These are phyloP conservation scores for Remorina albescens DNA, from an alignment of 2,797 vertebrate species.

Conservation along the genomic window DNA sequence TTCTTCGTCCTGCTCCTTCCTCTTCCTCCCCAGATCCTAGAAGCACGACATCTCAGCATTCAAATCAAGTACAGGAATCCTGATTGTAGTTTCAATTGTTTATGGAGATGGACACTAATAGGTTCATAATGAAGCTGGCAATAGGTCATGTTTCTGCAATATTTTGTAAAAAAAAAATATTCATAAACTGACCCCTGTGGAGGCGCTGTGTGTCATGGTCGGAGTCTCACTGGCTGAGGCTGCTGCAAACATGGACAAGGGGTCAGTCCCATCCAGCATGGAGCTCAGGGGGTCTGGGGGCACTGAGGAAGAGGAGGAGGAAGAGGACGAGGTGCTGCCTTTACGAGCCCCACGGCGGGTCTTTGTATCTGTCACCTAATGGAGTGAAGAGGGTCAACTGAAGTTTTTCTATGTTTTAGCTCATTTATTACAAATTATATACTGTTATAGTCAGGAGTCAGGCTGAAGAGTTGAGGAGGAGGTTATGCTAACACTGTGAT, in stretches of 20 bases:
- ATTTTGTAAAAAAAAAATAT: neutral
- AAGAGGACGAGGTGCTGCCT: slow-evolving; percentile 93
- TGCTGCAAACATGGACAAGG: slow-evolving; percentile 94
- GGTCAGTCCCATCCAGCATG: slow-evolving; percentile 94
- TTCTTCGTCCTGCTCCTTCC: slow-evolving; percentile 88
- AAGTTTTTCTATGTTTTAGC: neutral
- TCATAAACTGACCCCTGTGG: slow-evolving; percentile 74
- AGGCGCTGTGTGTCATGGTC: slow-evolving; percentile 69
- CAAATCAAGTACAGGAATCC: neutral
- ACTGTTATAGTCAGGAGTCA: neutral
- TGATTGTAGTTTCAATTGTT: neutral
- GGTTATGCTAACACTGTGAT: neutral
- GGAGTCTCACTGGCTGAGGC: slow-evolving; percentile 74
- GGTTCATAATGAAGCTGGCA: neutral
- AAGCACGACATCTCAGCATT: slow-evolving; percentile 26
- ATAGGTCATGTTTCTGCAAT: neutral
- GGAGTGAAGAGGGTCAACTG: neutral
- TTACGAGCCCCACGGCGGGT: slow-evolving; percentile 90
- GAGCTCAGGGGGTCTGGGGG: slow-evolving; percentile 92
- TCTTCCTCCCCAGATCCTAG: slow-evolving; percentile 89
- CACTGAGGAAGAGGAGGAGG: slow-evolving; percentile 92
- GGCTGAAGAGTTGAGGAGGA: neutral
- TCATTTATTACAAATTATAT: neutral
- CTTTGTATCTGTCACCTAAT: slow-evolving; percentile 93
- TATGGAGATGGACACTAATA: too few relatives aligned